These are phyloP conservation scores for Harmothoe impar DNA, from an alignment of 2,888 invertebrate species.

Conservation along the genomic window DNA sequence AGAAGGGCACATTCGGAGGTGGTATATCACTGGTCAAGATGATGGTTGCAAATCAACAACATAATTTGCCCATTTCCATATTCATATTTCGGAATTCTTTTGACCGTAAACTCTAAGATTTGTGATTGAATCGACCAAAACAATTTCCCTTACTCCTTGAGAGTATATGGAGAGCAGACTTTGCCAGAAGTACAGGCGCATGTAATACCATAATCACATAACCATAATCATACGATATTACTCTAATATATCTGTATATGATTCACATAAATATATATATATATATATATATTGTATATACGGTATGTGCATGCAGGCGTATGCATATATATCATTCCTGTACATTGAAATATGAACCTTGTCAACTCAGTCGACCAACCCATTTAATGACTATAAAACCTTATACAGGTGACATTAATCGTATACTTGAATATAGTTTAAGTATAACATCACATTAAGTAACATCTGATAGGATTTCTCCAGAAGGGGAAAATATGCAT, in stretches of 20 bases:
- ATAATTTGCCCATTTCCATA: too few species aligned
- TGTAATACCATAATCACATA: slow-evolving; percentile 2
- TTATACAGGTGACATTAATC: not conserved
- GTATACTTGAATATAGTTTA: not conserved
- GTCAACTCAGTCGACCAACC: not conserved
- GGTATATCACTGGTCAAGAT: too few species aligned
- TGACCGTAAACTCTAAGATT: too few species aligned
- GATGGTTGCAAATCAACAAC: too few species aligned
- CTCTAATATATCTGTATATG: slow-evolving; percentile 8
- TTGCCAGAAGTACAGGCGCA: not conserved
- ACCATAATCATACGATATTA: slow-evolving; percentile 19
- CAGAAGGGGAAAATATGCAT: not conserved
- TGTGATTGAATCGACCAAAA: too few species aligned
- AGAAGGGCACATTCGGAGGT: too few species aligned
- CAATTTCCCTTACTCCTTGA: not conserved
- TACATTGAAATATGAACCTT: slow-evolving; percentile 25
- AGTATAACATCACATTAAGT: slow-evolving; percentile 22
- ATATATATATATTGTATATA: too few species aligned
- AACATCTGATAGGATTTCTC: not conserved
- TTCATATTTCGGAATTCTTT: too few species aligned
- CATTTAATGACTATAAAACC: slow-evolving; percentile 28
- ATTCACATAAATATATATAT: slow-evolving; percentile 33
- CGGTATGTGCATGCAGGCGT: slow-evolving; percentile 4
- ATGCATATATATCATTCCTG: not conserved
- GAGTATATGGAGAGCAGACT: not conserved